phyloP scores from a whole-genome alignment of 2,888 invertebrate species.

The Thereva unica region DNA sequence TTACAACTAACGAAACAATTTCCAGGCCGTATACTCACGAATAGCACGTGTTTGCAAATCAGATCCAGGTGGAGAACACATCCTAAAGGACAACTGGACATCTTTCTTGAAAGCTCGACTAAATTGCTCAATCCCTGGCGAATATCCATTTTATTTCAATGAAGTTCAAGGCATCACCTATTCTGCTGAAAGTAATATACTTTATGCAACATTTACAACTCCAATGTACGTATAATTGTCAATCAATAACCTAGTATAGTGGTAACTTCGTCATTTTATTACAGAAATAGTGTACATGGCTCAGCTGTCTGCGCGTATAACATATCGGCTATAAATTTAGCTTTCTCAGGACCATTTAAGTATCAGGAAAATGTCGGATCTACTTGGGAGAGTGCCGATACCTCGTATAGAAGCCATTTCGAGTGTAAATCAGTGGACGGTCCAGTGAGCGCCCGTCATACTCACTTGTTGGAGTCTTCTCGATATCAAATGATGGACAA shows the following conservation, averaged over 20 bases:
- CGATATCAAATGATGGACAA: constrained; percentile 87
- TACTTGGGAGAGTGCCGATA: constrained; percentile 74
- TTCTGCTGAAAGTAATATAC: constrained; percentile 72
- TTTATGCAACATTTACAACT: constrained; percentile 85
- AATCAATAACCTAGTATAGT: background rate
- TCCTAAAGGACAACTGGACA: constrained; percentile 87
- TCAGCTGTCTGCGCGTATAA: constrained; percentile 92
- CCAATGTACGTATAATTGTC: constrained; percentile 63
- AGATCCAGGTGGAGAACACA: constrained; percentile 76
- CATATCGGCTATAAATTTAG: constrained; percentile 75
- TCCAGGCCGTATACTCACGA: constrained; percentile 82
- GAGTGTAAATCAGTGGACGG: constrained; percentile 62
- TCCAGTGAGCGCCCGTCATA: constrained; percentile 49
- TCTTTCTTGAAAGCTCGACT: constrained; percentile 85
- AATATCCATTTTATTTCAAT: constrained; percentile 85
- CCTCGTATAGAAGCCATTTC: constrained; percentile 65
- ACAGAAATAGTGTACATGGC: constrained; percentile 83
- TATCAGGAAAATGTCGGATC: constrained; percentile 76
- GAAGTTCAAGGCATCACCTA: constrained; percentile 86
- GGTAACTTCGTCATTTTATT: constrained; percentile 4
- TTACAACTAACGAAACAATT: constrained; percentile 36
- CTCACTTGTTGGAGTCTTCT: constrained; percentile 67
- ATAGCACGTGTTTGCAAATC: constrained; percentile 91
- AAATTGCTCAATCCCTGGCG: constrained; percentile 81
- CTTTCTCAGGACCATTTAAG: constrained; percentile 86